Base-by-base conservation (phyloP, 2,888 invertebrate genomes). In the Chymomyza caudatula region DNA sequence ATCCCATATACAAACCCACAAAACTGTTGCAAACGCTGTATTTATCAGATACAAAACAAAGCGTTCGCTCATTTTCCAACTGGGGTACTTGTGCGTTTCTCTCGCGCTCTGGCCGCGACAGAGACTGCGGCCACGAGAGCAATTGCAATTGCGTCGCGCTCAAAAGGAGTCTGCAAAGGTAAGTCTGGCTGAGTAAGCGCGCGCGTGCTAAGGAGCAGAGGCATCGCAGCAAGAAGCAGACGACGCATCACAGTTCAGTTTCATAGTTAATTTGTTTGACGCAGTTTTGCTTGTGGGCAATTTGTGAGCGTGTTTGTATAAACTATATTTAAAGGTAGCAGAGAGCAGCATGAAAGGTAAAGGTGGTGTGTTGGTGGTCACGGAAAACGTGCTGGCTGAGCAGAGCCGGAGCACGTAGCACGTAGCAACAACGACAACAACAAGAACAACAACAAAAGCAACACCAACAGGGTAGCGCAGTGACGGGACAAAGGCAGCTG, bases 401-500 rank as follows among this genome's bases (percentile, higher is more conserved):
- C 44, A 47, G 29, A 62, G 60, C 63, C 71, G 68, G 65, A 69
- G 67, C 68, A 69, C 52, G 60, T 42, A 53, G 54, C 43, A 47
- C n/a, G n/a, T n/a, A 53, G 51, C 20, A 47, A 43, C 67, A 68
- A 67, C 69, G 73, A 76, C 58, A 73, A 72, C 73, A 73, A 56
- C 71, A 78, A 37, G 2, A 25, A 25, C 29, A 37, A 44, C n/a
- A n/a, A n/a, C n/a, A n/a, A n/a, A n/a, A n/a, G n/a, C n/a, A 56
- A 59, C 37, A 23, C 37, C 19, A 44, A 52, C 17, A 49, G 59
- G 11, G 29, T 37, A 37, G 29, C 8, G 29, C 1, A 37, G 8
- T 37, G 29, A 37, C 11, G 51, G 19, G 65, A 75, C 72, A 78
- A 75, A 78, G 78, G 85, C 83, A 86, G 87, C 87, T 86, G 87